Evolutionary conservation across 2,888 invertebrate species (phyloP), one percentile per base, ranked within the genome.

Genomic region (Dendrolimus houi): DNA sequence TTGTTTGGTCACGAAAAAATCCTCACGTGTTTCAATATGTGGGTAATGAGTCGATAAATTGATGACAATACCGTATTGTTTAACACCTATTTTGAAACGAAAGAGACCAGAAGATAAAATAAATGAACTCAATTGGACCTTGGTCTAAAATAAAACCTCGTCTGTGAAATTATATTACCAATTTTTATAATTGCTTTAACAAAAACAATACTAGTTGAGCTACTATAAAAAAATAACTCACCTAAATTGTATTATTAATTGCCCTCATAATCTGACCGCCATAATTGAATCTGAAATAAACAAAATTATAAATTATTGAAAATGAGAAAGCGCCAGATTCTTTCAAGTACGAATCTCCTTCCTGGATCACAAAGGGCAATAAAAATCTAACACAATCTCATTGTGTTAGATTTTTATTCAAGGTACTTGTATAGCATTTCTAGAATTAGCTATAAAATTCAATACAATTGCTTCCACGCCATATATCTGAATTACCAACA

Each of bases 261-360:
- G 69, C 69, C 72, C 77, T 87, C 87, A 87, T 87, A 85, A 86
- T 78, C 81, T 79, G 69, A 65, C 68, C 72, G 76, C 75, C 87
- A 87, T 87, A 68, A 72, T 81, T 70, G 67, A 70, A 84, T 81
- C 89, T 88, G 88, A 54, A 69, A 79, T 77, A 70, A 86, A 77
- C 72, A 71, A 73, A 71, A 67, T 62, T 57, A 57, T 60, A 65
- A 56, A 65, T 65, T 64, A 62, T 58, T 59, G 62, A 29, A 29
- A 29, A 29, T 29, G 6, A 29, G 29, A 6, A 29, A 29, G 6
- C 29, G 29, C 29, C 0, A 29, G 29, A 29, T 29, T 6, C 29
- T 29, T 29, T 29, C 29, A 29, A 29, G 6, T 29, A 29, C 3
- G 29, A 29, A 29, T 29, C 29, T 29, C 29, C 29, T 6, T 29